phyloP scores from a whole-genome alignment of 2,888 invertebrate species.

The Dynastes maya region DNA sequence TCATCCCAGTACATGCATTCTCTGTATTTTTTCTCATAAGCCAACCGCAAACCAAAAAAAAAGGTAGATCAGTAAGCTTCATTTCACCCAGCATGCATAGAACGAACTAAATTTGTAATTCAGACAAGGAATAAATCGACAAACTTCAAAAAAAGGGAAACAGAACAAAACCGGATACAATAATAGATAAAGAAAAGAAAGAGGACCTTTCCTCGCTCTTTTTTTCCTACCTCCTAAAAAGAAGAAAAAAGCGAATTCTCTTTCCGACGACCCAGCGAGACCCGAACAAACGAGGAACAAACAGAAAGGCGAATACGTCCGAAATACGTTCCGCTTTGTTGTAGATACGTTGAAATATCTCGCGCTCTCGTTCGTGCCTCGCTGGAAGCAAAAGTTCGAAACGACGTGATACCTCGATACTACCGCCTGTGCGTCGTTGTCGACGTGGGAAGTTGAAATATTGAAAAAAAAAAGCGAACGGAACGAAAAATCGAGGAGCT shows the following conservation, averaged over 20 bases:
- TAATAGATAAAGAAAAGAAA: conserved; percentile 21
- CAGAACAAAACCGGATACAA: conserved; percentile 21
- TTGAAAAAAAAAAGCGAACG: conserved; percentile 17
- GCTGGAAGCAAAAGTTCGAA: not conserved
- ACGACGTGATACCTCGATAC: not conserved
- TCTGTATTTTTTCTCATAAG: too few species aligned
- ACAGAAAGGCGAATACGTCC: conserved; percentile 20
- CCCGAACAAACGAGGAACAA: conserved; percentile 1
- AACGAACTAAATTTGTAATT: conserved; percentile 21
- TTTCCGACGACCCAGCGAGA: not conserved
- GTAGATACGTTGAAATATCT: not conserved
- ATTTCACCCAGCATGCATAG: not conserved
- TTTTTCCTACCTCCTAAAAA: not conserved
- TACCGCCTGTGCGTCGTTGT: not conserved
- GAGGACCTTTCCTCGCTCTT: not conserved
- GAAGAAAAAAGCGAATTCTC: not conserved
- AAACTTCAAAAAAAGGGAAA: not conserved
- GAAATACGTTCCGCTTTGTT: not conserved
- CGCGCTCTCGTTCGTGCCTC: not conserved
- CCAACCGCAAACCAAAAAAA: too few species aligned
- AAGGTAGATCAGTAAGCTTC: too few species aligned
- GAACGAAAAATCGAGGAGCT: not conserved
- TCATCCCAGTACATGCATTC: too few species aligned
- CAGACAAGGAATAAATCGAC: conserved; percentile 21
- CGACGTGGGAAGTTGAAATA: conserved; percentile 32